Evolutionary conservation across 2,888 invertebrate species (phyloP).

Genomic region (Hyles lineata): DNA sequence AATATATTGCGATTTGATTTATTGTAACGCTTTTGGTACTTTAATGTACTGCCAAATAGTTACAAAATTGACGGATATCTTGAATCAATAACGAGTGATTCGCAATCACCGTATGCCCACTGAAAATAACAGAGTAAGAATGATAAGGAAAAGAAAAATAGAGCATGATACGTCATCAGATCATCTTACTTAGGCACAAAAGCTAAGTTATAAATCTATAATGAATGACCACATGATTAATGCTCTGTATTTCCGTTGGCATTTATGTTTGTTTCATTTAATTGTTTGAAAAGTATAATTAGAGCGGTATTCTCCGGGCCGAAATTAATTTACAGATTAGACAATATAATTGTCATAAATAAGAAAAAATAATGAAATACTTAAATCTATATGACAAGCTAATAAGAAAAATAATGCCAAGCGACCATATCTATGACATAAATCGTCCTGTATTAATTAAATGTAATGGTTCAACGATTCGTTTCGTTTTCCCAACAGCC

Average conservation of each 20-base stretch:
- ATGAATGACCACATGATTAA: conserved; percentile 4
- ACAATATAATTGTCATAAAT: conserved; percentile 9
- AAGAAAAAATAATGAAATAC: conserved; percentile 22
- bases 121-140: no score
- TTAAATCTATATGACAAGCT: conserved; percentile 8
- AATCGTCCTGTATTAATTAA: conserved; percentile 77
- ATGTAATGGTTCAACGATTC: conserved; percentile 72
- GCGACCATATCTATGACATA: conserved; percentile 65
- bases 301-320: neutral
- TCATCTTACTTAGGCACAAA: neutral
- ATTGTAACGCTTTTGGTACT: no score
- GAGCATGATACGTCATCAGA: neutral
- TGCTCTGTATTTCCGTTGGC: conserved; percentile 5
- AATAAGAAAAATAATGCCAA: conserved; percentile 63
- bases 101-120: no score
- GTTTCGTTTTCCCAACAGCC: conserved; percentile 64
- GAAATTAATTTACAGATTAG: neutral
- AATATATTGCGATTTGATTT: neutral
- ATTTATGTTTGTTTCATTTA: conserved; percentile 23
- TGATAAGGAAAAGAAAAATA: neutral
- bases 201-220: neutral
- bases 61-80: no score
- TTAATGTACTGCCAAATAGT: no score
- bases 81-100: no score
- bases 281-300: conserved; percentile 17